Base-by-base conservation (phyloP, 1,140 invertebrate genomes). In the Anthonomus grandis region DNA sequence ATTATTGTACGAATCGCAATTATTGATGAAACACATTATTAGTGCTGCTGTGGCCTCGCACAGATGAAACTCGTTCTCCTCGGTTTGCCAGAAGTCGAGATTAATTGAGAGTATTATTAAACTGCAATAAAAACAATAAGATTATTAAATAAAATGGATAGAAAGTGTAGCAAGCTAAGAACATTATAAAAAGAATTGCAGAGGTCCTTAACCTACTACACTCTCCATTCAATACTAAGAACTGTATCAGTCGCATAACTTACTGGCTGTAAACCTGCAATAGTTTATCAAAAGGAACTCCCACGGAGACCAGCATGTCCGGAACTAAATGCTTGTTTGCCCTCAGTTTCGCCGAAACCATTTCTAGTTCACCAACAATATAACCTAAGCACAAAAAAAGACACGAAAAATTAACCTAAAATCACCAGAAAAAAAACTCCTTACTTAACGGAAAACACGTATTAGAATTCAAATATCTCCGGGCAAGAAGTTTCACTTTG, bases 1-100 rank as follows among this genome's bases (percentile, higher is more conserved):
- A 66, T 75, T 74, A 64, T 77, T 75, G 58, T 75, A 74, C 61
- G 76, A 61, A 70, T 79, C 72, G 58, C 76, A 69, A 66, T 81
- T 79, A 18, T 71, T 69, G 38, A 82, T 78, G 57, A 87, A 81
- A 34, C 79, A 76, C 37, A 79, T 79, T 45, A 89, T 79, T 63
- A 89, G 75, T 64, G 79, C 78, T 27, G 83, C 81, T 21, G 84
- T 83, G 0, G 82, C 85, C 71, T 83, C 80, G 47, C 86, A 84
- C 23, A 88, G 75, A 75, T 90, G 86, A 71, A 85, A 84, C 73
- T 90, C 86, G 66, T 89, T 86, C 15, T 86, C 85, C 75, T 87
- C 83, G 19, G 82, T 83, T 41, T 86, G 74, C 87, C 87, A 90
- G 54, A 84, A 82, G 54, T 86, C 78, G 66, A 89, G 86, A 68